Evolutionary conservation across 2,888 invertebrate species (phyloP).

Genomic region (Heteromurus nitidus): DNA sequence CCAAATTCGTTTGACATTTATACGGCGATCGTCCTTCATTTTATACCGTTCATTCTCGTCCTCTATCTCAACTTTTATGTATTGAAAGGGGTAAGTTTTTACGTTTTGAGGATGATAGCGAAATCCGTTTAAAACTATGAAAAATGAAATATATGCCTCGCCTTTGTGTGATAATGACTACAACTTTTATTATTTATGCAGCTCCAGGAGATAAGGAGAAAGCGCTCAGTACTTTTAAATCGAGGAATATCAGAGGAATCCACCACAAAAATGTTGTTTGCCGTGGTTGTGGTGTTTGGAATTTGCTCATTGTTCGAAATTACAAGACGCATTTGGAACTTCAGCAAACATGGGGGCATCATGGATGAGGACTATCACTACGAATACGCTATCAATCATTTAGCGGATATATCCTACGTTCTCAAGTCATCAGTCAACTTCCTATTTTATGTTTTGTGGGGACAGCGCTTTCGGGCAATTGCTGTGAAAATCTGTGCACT

Average conservation of each 20-base stretch:
- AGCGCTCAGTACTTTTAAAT: background rate
- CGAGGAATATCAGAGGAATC: conserved; percentile 6
- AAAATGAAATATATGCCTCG: too few relatives aligned
- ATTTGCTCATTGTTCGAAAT: conserved; percentile 67
- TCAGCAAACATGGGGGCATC: too few relatives aligned
- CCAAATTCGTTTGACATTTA: conserved; percentile 44
- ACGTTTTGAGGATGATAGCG: too few relatives aligned
- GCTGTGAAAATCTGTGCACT: too few relatives aligned
- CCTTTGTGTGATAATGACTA: too few relatives aligned
- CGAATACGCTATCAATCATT: conserved; percentile 56
- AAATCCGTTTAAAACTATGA: too few relatives aligned
- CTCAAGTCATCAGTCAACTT: conserved; percentile 38
- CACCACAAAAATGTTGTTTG: conserved; percentile 61
- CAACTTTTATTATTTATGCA: too few relatives aligned
- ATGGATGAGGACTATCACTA: conserved; percentile 59
- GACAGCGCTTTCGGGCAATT: too few relatives aligned
- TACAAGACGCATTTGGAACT: conserved; percentile 51
- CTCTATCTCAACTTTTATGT: conserved; percentile 43
- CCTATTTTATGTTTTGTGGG: conserved; percentile 32
- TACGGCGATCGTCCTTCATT: conserved; percentile 53
- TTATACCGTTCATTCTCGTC: conserved; percentile 56
- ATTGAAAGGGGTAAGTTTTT: too few relatives aligned
- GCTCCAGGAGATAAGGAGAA: too few relatives aligned
- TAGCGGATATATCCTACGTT: conserved; percentile 52
- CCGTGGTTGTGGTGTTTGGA: conserved; percentile 60